Percentiles rank a stretch among this genome's conserved stretches.
Conservation (phyloP, 1,140 invertebrate genomes). For the Lepidurus couesii region DNA sequence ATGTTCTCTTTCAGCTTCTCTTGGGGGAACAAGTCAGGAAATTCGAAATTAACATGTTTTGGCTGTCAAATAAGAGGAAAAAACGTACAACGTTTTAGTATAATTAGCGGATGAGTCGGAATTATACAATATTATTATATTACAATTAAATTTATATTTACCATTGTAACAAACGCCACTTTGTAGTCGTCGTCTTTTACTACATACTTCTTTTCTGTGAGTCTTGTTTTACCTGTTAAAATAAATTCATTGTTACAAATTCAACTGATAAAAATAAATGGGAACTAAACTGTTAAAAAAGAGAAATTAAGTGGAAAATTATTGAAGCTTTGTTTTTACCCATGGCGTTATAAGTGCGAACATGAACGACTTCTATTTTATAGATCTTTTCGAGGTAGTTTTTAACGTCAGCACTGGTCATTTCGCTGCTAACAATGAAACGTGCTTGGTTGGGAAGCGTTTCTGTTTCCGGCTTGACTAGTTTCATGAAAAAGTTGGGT, state of each 20-base stretch:
- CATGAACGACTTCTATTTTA: conserved; percentile 64
- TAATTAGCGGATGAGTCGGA: conserved; percentile 28
- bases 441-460: conserved; percentile 68
- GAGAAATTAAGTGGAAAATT: conserved; percentile 37
- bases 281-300: background rate
- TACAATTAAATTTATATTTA: conserved; percentile 46
- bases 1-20: conserved; percentile 39
- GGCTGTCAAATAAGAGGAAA: conserved; percentile 38
- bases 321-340: conserved; percentile 51
- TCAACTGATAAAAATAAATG: background rate
- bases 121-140: conserved; percentile 32
- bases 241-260: conserved; percentile 25
- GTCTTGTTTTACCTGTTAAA: conserved; percentile 43
- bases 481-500: conserved; percentile 91
- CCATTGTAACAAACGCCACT: conserved; percentile 71
- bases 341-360: conserved; percentile 62
- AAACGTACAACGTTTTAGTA: background rate
- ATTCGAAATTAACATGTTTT: conserved; percentile 41
- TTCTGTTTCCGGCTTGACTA: conserved; percentile 57
- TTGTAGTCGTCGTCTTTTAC: conserved; percentile 79
- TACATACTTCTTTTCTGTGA: conserved; percentile 52
- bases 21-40: conserved; percentile 43
- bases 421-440: conserved; percentile 76
- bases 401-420: conserved; percentile 77
- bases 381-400: conserved; percentile 96